Conservation (phyloP, 2,113 vertebrate genomes). For the Pitta sordida region DNA sequence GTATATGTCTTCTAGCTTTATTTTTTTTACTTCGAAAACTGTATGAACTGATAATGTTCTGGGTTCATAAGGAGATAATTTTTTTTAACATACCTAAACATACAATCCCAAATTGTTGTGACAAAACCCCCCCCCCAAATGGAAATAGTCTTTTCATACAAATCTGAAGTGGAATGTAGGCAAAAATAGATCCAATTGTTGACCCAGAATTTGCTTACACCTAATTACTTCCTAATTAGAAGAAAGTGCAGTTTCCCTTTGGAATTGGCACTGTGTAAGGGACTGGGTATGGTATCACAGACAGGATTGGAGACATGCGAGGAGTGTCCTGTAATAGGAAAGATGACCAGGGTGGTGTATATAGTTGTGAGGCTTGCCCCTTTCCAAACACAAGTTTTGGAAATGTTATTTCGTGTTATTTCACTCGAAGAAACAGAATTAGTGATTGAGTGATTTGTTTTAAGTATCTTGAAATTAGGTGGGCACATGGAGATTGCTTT, state of each 20-base stretch:
- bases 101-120: neutral
- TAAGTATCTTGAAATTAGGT: neutral
- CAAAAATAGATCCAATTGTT: neutral
- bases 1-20: neutral
- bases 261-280: neutral
- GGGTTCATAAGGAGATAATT: neutral
- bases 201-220: neutral
- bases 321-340: neutral
- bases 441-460: neutral
- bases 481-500: neutral
- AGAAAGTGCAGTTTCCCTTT: neutral
- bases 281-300: neutral
- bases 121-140: too few species aligned
- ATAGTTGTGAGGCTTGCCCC: neutral
- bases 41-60: neutral
- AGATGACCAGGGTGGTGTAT: neutral
- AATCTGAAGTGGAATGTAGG: neutral
- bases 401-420: too few species aligned
- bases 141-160: neutral
- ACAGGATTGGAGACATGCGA: neutral
- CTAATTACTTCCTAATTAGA: neutral
- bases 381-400: neutral
- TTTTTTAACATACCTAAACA: neutral
- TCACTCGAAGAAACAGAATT: neutral
- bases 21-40: too few species aligned